These are phyloP conservation scores for Mesochorus sp. DNA, from an alignment of 2,888 invertebrate species.

Conservation along the genomic window DNA sequence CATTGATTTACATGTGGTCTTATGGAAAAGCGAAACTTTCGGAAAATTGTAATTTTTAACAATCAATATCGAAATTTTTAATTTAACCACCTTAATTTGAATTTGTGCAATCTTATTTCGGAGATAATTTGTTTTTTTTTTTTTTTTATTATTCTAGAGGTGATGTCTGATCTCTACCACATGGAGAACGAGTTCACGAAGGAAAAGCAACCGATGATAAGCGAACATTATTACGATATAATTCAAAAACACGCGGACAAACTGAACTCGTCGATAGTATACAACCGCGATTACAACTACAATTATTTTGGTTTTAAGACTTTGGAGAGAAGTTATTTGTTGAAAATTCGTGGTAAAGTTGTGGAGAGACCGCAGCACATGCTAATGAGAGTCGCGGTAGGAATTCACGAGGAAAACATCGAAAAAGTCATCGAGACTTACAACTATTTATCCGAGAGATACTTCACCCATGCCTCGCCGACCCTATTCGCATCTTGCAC, in stretches of 20 bases:
- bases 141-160: constrained; percentile 86
- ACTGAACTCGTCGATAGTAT: constrained; percentile 97
- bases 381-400: constrained; percentile 98
- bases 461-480: constrained; percentile 99
- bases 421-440: constrained; percentile 97
- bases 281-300: constrained; percentile 98
- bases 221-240: constrained; percentile 90
- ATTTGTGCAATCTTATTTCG: no score
- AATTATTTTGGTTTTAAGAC: constrained; percentile 99
- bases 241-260: constrained; percentile 93
- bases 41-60: no score
- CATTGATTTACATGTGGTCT: no score
- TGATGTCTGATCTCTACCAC: constrained; percentile 92
- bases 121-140: background rate
- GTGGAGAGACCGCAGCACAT: constrained; percentile 99
- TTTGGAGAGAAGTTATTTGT: constrained; percentile 95
- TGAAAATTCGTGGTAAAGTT: constrained; percentile 95
- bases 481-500: constrained; percentile 98
- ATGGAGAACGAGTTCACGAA: constrained; percentile 89
- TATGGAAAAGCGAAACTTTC: no score
- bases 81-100: no score
- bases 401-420: constrained; percentile 97
- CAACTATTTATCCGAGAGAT: constrained; percentile 95
- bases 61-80: no score
- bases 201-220: constrained; percentile 92